These are phyloP conservation scores for Cyphomyrus discorhynchus DNA, from an alignment of 2,113 vertebrate genomes.

Conservation along the genomic window DNA sequence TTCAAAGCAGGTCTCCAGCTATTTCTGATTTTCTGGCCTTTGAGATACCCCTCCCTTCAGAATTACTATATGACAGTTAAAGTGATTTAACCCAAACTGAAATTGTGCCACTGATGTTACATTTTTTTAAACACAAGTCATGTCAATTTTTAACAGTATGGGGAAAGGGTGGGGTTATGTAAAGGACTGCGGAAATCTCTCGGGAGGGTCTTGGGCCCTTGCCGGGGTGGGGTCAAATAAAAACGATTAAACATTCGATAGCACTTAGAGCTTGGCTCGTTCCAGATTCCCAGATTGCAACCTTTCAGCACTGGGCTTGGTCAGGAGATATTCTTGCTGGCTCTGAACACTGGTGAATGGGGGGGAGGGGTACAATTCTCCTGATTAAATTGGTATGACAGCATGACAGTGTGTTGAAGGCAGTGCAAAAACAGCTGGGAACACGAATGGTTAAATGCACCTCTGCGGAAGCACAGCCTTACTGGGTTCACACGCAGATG, in stretches of 20 bases:
- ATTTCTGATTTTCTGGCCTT: not conserved
- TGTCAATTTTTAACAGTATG: not conserved
- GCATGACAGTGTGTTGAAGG: not conserved
- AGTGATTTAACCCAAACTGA: not conserved
- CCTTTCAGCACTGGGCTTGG: not conserved
- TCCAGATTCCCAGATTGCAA: not conserved
- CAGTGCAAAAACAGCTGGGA: not conserved
- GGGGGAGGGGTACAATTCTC: not conserved
- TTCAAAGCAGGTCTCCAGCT: not conserved
- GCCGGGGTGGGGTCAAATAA: not conserved
- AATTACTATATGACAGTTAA: not conserved
- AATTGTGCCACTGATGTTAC: not conserved
- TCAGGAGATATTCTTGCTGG: not conserved
- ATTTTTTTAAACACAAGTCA: not conserved
- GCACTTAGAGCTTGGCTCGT: not conserved
- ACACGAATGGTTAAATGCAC: not conserved
- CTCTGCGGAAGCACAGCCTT: not conserved
- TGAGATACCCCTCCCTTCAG: not conserved
- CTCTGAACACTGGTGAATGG: not conserved
- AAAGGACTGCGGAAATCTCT: not conserved
- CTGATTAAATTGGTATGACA: not conserved
- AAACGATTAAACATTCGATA: slow-evolving; percentile 11
- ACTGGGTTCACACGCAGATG: not conserved
- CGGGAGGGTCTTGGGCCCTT: not conserved
- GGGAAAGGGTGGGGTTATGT: not conserved